Evolutionary conservation across 2,888 invertebrate species (phyloP), one percentile per base, ranked within the genome.

Genomic region (Mythimna albipuncta): DNA sequence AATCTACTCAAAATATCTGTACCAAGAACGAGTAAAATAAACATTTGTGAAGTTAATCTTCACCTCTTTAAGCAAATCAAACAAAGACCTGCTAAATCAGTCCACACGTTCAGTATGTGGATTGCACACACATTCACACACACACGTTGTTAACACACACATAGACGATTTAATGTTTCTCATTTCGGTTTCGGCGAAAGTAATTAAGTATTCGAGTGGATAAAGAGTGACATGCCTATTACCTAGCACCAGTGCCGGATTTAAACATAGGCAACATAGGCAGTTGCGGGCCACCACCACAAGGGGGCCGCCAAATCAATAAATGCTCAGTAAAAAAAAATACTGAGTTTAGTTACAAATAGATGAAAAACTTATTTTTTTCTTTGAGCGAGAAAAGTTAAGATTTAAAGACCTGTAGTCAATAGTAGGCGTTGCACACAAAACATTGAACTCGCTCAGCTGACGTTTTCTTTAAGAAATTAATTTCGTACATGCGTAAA

Each of bases 141-240:
- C 19, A 55, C 13, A n/a, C 10, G 11, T 52, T 5, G 10, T 26
- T n/a, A 3, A 58, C 57, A 52, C 41, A 55, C 35, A 57, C 55
- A 58, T 6, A 19, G 11, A 38, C 19, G 69, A 41, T 54, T 50
- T 41, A 81, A 65, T 69, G 76, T 69, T 67, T 75, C 78, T 63
- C 76, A 64, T 71, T 76, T 67, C 70, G 54, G 61, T 52, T 79
- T 55, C 47, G 32, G 52, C 26, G 50, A 62, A 68, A 64, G 70
- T 68, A 81, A 79, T 69, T 78, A 50, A 47, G 70, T 69, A 67
- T 73, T 69, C 65, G 58, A 59, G 63, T 61, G 70, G 70, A 77
- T 73, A 69, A 66, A 81, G 74, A 81, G 38, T 73, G 78, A 54
- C 78, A 59, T 66, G 3, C 35, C 70, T 76, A 81, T 69, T 75